Conservation (phyloP, 2,888 invertebrate species). For the Melanostoma mellinum region DNA sequence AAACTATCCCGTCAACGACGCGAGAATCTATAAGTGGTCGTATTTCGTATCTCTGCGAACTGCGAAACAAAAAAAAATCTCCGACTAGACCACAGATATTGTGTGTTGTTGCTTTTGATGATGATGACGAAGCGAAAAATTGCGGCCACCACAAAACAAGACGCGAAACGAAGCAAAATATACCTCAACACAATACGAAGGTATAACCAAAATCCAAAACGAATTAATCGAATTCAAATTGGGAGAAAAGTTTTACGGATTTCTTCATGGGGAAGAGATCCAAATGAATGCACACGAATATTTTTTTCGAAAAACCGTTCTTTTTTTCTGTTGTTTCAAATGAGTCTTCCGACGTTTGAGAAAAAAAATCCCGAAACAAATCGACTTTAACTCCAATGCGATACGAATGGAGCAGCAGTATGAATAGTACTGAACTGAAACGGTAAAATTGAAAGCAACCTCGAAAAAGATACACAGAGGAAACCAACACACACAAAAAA, state of each 20-base stretch:
- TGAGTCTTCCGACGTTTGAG: constrained; percentile 34
- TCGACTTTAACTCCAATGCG: constrained; percentile 49
- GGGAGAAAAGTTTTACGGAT: constrained; percentile 47
- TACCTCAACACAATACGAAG: constrained; percentile 8
- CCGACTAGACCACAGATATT: constrained; percentile 38
- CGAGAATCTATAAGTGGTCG: constrained; percentile 30
- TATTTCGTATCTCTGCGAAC: constrained; percentile 31
- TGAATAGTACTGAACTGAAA: constrained; percentile 71
- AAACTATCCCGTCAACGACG: constrained; percentile 45
- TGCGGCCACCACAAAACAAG: constrained; percentile 32
- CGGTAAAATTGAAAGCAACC: constrained; percentile 72
- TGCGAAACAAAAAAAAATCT: constrained; percentile 4
- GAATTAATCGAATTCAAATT: constrained; percentile 68
- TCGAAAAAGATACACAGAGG: constrained; percentile 60
- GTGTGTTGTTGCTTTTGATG: neutral
- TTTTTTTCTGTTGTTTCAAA: neutral
- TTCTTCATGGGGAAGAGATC: constrained; percentile 50
- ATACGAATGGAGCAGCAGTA: constrained; percentile 66
- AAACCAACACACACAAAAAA: constrained; percentile 17
- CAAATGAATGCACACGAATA: constrained; percentile 19
- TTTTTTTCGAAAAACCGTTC: constrained; percentile 18
- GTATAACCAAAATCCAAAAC: neutral
- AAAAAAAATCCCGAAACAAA: constrained; percentile 25
- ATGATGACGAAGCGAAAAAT: constrained; percentile 50
- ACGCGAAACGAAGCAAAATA: constrained; percentile 37